Percentiles rank a stretch among this genome's conserved stretches.
phyloP scores from a whole-genome alignment of 1,140 invertebrate species.

The Drosophila leontia region DNA sequence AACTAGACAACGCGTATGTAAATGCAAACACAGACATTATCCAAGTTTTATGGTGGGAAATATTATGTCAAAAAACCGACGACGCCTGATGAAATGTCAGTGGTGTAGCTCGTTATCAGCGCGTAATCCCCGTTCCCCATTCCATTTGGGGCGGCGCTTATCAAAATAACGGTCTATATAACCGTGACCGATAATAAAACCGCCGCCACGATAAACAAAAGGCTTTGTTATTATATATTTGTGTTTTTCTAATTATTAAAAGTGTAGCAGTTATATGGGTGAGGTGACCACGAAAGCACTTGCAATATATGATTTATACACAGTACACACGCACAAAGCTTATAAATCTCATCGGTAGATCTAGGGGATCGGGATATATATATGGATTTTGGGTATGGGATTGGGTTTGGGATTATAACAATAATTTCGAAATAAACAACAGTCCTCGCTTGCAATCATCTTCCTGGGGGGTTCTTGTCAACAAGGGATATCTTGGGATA shows the following conservation, averaged over 20 bases:
- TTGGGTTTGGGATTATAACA: conserved; percentile 30
- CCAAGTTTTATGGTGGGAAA: conserved; percentile 30
- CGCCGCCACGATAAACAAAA: conserved; percentile 42
- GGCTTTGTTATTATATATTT: conserved; percentile 52
- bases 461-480: conserved; percentile 14
- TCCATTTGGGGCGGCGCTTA: conserved; percentile 6
- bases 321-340: conserved; percentile 24
- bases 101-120: conserved; percentile 13
- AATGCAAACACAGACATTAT: conserved; percentile 22
- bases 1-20: conserved; percentile 8
- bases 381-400: not conserved
- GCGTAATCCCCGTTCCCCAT: conserved; percentile 15
- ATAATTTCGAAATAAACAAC: conserved; percentile 47
- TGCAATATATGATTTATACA: conserved; percentile 44
- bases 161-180: conserved; percentile 33
- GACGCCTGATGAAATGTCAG: conserved; percentile 10
- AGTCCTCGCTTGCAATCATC: conserved; percentile 16
- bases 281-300: conserved; percentile 47
- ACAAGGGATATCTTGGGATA: conserved; percentile 35
- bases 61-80: conserved; percentile 1
- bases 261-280: conserved; percentile 46
- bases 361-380: conserved; percentile 13
- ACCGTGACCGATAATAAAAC: conserved; percentile 50
- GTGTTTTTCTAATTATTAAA: conserved; percentile 48
- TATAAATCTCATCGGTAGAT: conserved; percentile 41